A percentile compares a stretch with the other conserved stretches of the same genome.
Conservation (phyloP, 2,797 vertebrate species). For the Sebastes steindachneri region DNA sequence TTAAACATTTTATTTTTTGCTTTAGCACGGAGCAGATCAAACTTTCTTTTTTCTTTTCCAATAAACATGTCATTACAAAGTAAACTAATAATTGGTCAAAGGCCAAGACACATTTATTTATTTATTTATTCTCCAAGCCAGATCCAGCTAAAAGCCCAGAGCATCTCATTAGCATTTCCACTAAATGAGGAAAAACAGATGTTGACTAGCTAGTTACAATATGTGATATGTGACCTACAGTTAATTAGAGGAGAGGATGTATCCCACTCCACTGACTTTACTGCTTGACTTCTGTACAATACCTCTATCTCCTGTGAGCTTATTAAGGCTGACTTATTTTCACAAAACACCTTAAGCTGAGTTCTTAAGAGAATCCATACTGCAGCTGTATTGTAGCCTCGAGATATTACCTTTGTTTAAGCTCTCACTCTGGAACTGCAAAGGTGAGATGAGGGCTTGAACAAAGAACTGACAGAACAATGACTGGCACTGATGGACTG, state of each 20-base stretch:
- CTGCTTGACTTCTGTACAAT: constrained; percentile 10
- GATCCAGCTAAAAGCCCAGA: background rate
- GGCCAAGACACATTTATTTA: background rate
- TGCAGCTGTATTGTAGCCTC: background rate
- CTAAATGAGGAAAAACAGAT: constrained; percentile 4
- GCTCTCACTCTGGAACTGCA: background rate
- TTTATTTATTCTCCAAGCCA: background rate
- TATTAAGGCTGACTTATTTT: constrained; percentile 16
- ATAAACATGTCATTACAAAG: background rate
- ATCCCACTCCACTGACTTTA: background rate
- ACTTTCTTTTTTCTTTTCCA: background rate
- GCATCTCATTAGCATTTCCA: background rate
- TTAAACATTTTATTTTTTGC: constrained; percentile 14
- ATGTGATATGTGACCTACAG: background rate
- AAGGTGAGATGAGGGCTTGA: background rate
- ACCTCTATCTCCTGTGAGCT: background rate
- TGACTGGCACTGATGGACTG: background rate
- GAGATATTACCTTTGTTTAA: constrained; percentile 6
- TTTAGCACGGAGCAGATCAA: background rate
- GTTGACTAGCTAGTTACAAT: constrained; percentile 17
- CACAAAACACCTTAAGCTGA: background rate
- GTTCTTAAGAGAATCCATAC: background rate
- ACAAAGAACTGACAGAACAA: constrained; percentile 1
- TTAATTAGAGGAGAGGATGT: constrained; percentile 14
- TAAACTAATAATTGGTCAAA: constrained; percentile 12